Base-by-base conservation (phyloP, 2,797 vertebrate species). In the Naso thynnoides region DNA sequence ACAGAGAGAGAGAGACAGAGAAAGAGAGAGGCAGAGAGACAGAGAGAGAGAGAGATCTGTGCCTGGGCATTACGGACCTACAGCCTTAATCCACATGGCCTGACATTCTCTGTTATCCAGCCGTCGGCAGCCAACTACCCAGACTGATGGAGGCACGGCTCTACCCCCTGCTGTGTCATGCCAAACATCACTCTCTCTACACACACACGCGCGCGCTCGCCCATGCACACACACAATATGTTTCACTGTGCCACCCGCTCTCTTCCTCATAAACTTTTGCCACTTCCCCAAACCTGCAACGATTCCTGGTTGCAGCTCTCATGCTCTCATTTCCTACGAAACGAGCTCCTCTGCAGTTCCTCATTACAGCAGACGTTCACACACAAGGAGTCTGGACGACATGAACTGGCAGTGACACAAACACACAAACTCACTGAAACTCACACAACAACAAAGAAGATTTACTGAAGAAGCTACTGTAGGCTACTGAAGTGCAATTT, bases 61-160 rank as follows among this genome's bases (percentile, higher is more conserved):
- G 84, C 78, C 71, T 70, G 67, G 79, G 89, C 83, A 89, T 90
- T 90, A 89, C 85, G 88, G 88, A 83, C 84, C 85, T 84, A 75
- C 86, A 88, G 80, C 83, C 88, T 86, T 93, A 93, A 94, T 93
- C 93, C 91, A 86, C 88, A 85, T 89, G 88, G 88, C 88, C 89
- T 86, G 89, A 89, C 90, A 91, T 79, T 83, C 88, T 82, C 86
- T 41, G 76, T 88, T 88, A 91, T 91, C 90, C 89, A 68, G 79
- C 84, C 74, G 71, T 77, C 57, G n/a, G 78, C 80, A 77, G 83
- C 81, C 82, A 82, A 83, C 75, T 79, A 76, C 48, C 75, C 76
- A 81, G 73, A 81, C 79, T 82, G 83, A 90, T 74, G 59, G 76
- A 89, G 78, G 75, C 74, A 57, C 18, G 18, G 76, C 78, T 74